phyloP scores from a whole-genome alignment of 2,113 vertebrate species.

The Chaetodon auriga region DNA sequence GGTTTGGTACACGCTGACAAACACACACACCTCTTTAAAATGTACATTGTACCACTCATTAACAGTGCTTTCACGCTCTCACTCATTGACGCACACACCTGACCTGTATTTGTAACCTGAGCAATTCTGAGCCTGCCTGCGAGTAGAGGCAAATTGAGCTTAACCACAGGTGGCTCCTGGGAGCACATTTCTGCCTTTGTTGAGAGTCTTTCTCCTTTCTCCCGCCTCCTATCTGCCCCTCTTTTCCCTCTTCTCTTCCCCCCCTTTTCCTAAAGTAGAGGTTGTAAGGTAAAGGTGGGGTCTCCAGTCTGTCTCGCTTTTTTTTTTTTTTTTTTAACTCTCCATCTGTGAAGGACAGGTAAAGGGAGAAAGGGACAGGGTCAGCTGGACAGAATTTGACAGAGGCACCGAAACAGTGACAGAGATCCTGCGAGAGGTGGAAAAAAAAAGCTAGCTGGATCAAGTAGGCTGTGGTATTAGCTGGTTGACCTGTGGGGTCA shows the following conservation, averaged over 20 bases:
- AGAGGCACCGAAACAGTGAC: constrained; percentile 8
- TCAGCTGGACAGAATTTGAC: constrained; percentile 46
- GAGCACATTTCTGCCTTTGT: constrained; percentile 78
- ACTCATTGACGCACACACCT: constrained; percentile 62
- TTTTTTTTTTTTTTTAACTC: background rate
- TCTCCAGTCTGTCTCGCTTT: constrained; percentile 17
- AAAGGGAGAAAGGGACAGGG: background rate
- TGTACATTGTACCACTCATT: constrained; percentile 63
- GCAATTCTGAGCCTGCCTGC: constrained; percentile 65
- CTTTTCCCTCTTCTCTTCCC: constrained; percentile 27
- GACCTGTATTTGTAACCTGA: constrained; percentile 80
- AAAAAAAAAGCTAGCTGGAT: constrained; percentile 38
- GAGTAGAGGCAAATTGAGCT: constrained; percentile 73
- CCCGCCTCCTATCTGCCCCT: constrained; percentile 19
- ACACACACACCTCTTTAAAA: constrained; percentile 48
- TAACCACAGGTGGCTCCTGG: constrained; percentile 73
- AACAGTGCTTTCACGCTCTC: constrained; percentile 53
- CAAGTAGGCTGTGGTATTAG: constrained; percentile 54
- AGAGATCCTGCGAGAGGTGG: constrained; percentile 35
- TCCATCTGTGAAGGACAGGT: constrained; percentile 13
- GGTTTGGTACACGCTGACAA: constrained; percentile 65
- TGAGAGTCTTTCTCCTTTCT: constrained; percentile 71
- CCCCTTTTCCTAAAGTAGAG: constrained; percentile 42
- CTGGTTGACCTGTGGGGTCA: constrained; percentile 63
- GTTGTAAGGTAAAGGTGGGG: constrained; percentile 62